phyloP scores from a whole-genome alignment of 2,113 vertebrate genomes.

The Willisornis vidua region DNA sequence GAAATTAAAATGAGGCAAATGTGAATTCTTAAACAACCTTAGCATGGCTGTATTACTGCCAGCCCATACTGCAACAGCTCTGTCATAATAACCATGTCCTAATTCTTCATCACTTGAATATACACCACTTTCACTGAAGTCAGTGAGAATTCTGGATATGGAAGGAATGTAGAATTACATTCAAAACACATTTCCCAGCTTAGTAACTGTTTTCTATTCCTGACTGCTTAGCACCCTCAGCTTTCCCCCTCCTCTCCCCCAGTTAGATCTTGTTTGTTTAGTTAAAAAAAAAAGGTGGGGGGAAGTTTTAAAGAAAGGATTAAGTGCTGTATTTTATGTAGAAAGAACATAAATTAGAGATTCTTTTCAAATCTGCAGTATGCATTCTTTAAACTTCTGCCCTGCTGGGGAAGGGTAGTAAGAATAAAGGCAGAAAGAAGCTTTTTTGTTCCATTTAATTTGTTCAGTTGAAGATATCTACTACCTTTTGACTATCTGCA shows the following conservation, averaged over 20 bases:
- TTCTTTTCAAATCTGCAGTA: constrained; percentile 67
- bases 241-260: constrained; percentile 18
- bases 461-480: constrained; percentile 55
- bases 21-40: not conserved
- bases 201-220: constrained; percentile 73
- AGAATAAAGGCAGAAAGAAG: constrained; percentile 49
- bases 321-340: constrained; percentile 71
- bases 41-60: not conserved
- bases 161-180: constrained; percentile 38
- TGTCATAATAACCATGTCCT: not conserved
- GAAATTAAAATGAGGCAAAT: not conserved
- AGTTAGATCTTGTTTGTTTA: constrained; percentile 76
- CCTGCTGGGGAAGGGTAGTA: constrained; percentile 63
- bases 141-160: constrained; percentile 1
- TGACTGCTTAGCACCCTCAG: constrained; percentile 69
- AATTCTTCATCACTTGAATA: not conserved
- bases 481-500: constrained; percentile 47
- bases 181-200: constrained; percentile 68
- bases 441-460: constrained; percentile 64
- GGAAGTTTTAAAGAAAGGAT: constrained; percentile 67
- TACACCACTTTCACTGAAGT: not conserved
- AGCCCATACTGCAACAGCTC: not conserved
- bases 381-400: constrained; percentile 58
- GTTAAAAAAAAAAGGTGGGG: not conserved
- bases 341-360: constrained; percentile 73